Conservation (phyloP, 2,888 invertebrate genomes). For the Drosophila testacea region DNA sequence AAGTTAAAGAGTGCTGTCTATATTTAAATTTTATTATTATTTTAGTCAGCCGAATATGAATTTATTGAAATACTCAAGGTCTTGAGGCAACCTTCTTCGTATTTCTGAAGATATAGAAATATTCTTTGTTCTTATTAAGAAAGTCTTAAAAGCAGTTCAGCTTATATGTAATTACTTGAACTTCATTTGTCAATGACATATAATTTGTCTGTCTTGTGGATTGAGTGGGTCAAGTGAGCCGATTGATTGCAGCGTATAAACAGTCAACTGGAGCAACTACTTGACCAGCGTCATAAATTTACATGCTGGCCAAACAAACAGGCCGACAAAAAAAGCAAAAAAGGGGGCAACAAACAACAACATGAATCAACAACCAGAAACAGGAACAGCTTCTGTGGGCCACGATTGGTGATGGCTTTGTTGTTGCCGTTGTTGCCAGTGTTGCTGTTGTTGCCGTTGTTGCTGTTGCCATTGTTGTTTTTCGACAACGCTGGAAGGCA, state of each 20-base stretch:
- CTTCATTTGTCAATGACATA: background rate
- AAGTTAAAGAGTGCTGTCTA: no score
- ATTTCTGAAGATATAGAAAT: no score
- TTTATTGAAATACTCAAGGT: no score
- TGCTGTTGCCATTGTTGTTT: slow-evolving; percentile 22
- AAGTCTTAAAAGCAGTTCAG: background rate
- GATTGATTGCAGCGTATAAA: slow-evolving; percentile 40
- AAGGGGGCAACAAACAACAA: slow-evolving; percentile 22
- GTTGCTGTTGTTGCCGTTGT: slow-evolving; percentile 23
- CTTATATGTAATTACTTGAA: background rate
- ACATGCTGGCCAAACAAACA: slow-evolving; percentile 66
- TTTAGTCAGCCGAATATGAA: no score
- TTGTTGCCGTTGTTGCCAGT: slow-evolving; percentile 18
- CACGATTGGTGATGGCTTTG: slow-evolving; percentile 38
- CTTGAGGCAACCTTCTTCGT: no score
- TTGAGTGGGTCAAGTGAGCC: background rate
- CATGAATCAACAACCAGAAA: slow-evolving; percentile 40
- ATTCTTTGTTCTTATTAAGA: background rate
- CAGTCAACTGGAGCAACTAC: slow-evolving; percentile 57
- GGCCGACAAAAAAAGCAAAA: slow-evolving; percentile 47
- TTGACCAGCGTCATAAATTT: slow-evolving; percentile 76
- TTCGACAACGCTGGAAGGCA: slow-evolving; percentile 47
- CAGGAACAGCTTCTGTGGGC: slow-evolving; percentile 51
- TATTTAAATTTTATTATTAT: no score
- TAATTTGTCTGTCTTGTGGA: background rate